These are phyloP conservation scores for Cryptus armator DNA, from an alignment of 2,888 invertebrate species.

Conservation along the genomic window DNA sequence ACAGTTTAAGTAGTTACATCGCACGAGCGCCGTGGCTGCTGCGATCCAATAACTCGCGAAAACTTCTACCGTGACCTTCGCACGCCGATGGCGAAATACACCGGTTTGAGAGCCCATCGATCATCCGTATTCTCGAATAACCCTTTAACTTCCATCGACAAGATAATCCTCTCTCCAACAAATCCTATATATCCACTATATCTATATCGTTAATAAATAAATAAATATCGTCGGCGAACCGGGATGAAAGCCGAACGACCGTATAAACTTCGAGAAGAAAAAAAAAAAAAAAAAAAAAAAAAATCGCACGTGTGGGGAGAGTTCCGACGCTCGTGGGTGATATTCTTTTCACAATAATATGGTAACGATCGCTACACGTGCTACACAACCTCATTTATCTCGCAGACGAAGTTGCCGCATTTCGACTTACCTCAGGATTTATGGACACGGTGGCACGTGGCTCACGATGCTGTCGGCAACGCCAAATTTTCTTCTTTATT, in stretches of 20 bases:
- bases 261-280: background rate
- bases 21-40: background rate
- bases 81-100: background rate
- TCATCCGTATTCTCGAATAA: constrained; percentile 6
- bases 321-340: background rate
- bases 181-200: background rate
- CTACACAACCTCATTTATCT: background rate
- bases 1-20: background rate
- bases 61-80: background rate
- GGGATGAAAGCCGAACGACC: background rate
- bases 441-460: background rate
- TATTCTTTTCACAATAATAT: background rate
- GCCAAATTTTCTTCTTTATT: constrained; percentile 29
- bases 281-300: background rate
- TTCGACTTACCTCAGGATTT: background rate
- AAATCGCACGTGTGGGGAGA: background rate
- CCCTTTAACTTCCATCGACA: background rate
- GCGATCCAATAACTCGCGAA: background rate
- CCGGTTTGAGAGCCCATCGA: constrained; percentile 18
- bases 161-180: background rate
- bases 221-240: background rate
- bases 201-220: background rate
- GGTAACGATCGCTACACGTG: constrained; percentile 25
- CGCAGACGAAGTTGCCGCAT: background rate
- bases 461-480: background rate